These are phyloP conservation scores for Myotis vivesi DNA, from an alignment of 2,797 vertebrate species.

Conservation along the genomic window DNA sequence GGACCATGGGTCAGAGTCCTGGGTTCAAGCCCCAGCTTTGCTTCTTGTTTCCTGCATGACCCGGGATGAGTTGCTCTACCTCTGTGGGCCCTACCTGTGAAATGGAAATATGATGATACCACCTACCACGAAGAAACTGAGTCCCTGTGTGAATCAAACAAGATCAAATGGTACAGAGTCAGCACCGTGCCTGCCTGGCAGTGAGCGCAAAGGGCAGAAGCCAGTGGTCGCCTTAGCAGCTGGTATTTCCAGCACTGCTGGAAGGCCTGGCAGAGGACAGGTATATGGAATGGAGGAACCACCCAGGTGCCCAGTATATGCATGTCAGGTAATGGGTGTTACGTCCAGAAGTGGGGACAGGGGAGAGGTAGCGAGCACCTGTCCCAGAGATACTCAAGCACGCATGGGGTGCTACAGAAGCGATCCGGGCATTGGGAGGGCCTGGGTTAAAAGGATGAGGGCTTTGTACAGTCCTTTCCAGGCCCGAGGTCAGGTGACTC, in stretches of 20 bases:
- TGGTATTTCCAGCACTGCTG: neutral
- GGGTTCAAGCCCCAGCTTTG: neutral
- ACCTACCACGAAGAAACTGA: neutral
- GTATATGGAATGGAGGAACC: neutral
- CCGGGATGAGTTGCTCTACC: neutral
- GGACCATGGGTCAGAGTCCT: neutral
- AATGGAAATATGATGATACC: neutral
- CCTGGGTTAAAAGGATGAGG: neutral
- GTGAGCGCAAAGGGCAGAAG: neutral
- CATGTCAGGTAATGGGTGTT: neutral
- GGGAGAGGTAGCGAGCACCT: neutral
- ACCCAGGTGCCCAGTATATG: neutral
- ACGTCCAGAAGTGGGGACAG: neutral
- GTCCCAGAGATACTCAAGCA: neutral
- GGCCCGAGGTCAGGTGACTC: neutral
- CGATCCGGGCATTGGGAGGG: neutral
- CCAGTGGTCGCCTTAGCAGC: neutral
- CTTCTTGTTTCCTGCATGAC: neutral
- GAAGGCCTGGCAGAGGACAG: neutral
- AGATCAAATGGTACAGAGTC: neutral
- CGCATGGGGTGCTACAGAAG: neutral
- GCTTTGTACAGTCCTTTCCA: neutral
- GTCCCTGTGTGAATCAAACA: fast-evolving
- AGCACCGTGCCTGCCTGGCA: neutral
- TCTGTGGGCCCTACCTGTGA: neutral